A percentile compares a stretch with the other conserved stretches of the same genome.
These are phyloP conservation scores for Zaprionus vittiger DNA, from an alignment of 1,140 invertebrate species.

Conservation along the genomic window DNA sequence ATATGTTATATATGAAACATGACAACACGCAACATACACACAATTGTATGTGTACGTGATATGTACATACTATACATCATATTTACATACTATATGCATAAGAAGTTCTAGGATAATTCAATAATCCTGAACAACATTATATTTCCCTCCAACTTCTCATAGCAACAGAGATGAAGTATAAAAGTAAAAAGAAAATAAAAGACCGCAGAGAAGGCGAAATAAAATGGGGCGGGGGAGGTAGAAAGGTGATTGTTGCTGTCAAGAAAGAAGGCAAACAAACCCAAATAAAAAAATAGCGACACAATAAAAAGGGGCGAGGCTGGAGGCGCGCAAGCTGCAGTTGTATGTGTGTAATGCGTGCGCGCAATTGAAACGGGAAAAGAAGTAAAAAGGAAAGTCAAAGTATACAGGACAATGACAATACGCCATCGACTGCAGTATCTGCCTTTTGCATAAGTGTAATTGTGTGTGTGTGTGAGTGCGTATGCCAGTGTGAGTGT, in stretches of 20 bases:
- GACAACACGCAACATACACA: background rate
- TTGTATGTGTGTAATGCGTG: constrained; percentile 30
- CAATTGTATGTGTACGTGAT: too few relatives aligned
- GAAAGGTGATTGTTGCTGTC: constrained; percentile 17
- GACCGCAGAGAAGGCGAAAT: background rate
- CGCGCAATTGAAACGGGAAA: constrained; percentile 45
- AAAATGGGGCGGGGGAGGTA: constrained; percentile 2
- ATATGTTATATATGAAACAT: background rate
- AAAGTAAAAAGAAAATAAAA: background rate
- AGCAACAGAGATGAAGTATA: constrained; percentile 35
- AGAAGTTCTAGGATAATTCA: background rate
- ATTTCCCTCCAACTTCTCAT: constrained; percentile 10
- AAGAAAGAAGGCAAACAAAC: constrained; percentile 26
- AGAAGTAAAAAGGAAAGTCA: constrained; percentile 30
- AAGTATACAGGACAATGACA: constrained; percentile 44
- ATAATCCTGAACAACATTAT: background rate
- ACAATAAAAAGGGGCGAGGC: constrained; percentile 35
- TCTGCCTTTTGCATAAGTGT: constrained; percentile 10
- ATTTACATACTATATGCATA: background rate
- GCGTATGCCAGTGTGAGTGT: constrained; percentile 11
- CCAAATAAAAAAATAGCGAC: constrained; percentile 41
- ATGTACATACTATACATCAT: background rate
- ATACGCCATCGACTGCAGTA: constrained; percentile 27
- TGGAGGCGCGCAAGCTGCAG: constrained; percentile 13
- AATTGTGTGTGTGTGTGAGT: constrained; percentile 6